phyloP scores from a whole-genome alignment of 1,140 invertebrate species.

The Homarus americanus region DNA sequence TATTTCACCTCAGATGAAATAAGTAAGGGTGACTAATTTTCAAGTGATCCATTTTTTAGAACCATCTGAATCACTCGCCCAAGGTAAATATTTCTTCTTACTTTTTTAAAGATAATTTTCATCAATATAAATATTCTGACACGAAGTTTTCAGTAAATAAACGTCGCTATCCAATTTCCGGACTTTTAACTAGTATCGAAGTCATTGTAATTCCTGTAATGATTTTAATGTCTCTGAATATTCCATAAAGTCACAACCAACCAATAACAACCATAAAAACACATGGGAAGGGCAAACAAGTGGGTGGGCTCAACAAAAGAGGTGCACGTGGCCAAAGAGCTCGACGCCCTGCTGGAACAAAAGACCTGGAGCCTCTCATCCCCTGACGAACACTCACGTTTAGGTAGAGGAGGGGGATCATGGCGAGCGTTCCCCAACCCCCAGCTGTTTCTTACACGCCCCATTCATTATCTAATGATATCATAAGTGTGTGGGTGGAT shows the following conservation, averaged over 20 bases:
- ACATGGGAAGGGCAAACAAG: neutral
- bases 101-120: too few relatives aligned
- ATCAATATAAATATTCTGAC: too few relatives aligned
- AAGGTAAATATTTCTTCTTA: too few relatives aligned
- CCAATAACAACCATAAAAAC: neutral
- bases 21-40: too few relatives aligned
- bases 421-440: neutral
- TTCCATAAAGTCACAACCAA: neutral
- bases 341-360: neutral
- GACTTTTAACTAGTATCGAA: too few relatives aligned
- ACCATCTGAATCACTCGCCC: too few relatives aligned
- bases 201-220: too few relatives aligned
- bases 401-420: neutral
- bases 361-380: neutral
- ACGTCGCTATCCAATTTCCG: too few relatives aligned
- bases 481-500: neutral
- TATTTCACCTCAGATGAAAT: too few relatives aligned
- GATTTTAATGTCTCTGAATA: too few relatives aligned
- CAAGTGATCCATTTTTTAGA: too few relatives aligned
- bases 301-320: neutral
- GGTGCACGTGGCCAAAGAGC: neutral
- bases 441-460: neutral
- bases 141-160: too few relatives aligned
- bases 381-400: neutral
- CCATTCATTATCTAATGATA: neutral